These are phyloP conservation scores for Chloropsis cyanopogon DNA, from an alignment of 2,113 vertebrate species.

Conservation along the genomic window DNA sequence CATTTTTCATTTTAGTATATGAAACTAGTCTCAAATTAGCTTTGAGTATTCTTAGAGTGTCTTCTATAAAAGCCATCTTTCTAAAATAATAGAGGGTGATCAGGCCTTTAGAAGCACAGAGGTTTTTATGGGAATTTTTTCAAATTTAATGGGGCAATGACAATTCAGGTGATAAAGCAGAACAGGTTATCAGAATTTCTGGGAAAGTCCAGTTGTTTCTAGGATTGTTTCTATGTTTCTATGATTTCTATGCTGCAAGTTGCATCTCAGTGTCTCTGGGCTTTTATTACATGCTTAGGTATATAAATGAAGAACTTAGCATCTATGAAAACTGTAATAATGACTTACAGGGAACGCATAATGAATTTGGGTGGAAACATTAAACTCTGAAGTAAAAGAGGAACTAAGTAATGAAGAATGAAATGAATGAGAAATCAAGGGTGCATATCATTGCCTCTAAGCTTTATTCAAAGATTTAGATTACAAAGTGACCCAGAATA, in stretches of 20 bases:
- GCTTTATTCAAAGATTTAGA: background rate
- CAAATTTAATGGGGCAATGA: background rate
- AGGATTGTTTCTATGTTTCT: too few relatives aligned
- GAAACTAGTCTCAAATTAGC: background rate
- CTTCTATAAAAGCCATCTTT: background rate
- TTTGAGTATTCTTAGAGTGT: background rate
- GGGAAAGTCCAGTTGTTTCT: background rate
- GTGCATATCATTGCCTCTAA: background rate
- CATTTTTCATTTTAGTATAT: rapidly evolving
- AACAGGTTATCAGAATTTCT: background rate
- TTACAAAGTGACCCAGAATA: background rate
- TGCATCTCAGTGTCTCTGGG: background rate
- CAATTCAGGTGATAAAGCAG: background rate
- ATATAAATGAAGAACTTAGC: background rate
- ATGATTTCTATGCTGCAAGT: background rate
- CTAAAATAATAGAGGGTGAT: background rate
- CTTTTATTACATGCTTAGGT: background rate
- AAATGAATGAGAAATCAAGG: background rate
- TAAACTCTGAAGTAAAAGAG: background rate
- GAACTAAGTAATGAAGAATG: background rate
- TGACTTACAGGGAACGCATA: background rate
- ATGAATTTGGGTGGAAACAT: background rate
- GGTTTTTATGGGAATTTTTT: background rate
- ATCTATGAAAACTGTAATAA: background rate
- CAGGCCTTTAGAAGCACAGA: background rate